A percentile compares a stretch with the other conserved stretches of the same genome.
Evolutionary conservation across 2,113 vertebrate species (phyloP).

Genomic region (Solea solea): DNA sequence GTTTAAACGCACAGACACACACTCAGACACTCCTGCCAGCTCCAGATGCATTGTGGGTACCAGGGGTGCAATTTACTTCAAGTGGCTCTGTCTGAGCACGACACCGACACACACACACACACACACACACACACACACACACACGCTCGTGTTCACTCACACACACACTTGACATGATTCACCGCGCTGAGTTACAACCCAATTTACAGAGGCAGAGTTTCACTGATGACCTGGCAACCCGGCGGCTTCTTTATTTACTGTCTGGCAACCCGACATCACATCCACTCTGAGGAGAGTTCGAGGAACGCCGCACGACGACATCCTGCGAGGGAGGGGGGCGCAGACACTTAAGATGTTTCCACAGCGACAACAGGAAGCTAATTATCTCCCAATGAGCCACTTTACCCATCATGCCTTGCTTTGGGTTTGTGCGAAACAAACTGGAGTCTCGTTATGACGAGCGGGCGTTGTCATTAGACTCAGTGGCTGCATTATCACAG

Average conservation of each 20-base stretch:
- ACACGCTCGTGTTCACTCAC: neutral
- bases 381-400: slow-evolving; percentile 28
- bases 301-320: neutral
- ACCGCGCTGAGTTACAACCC: slow-evolving; percentile 64
- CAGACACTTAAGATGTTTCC: slow-evolving; percentile 45
- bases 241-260: slow-evolving; percentile 57
- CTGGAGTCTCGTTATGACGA: slow-evolving; percentile 58
- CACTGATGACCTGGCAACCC: slow-evolving; percentile 69
- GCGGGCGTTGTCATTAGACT: slow-evolving; percentile 58
- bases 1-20: slow-evolving; percentile 50
- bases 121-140: slow-evolving; percentile 20
- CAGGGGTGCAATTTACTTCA: slow-evolving; percentile 65
- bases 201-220: slow-evolving; percentile 61
- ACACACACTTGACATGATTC: slow-evolving; percentile 46
- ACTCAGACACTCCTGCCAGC: slow-evolving; percentile 61
- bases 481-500: slow-evolving; percentile 59
- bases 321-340: too few species aligned
- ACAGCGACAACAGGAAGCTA: slow-evolving; percentile 32
- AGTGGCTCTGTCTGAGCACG: slow-evolving; percentile 57
- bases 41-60: slow-evolving; percentile 74
- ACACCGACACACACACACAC: slow-evolving; percentile 9
- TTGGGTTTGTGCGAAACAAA: slow-evolving; percentile 46
- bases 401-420: slow-evolving; percentile 59
- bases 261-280: slow-evolving; percentile 54
- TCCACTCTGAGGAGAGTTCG: slow-evolving; percentile 20